Evolutionary conservation across 2,888 invertebrate genomes (phyloP), one percentile per base, ranked within the genome.

Genomic region (Zeuzera pyrina): DNA sequence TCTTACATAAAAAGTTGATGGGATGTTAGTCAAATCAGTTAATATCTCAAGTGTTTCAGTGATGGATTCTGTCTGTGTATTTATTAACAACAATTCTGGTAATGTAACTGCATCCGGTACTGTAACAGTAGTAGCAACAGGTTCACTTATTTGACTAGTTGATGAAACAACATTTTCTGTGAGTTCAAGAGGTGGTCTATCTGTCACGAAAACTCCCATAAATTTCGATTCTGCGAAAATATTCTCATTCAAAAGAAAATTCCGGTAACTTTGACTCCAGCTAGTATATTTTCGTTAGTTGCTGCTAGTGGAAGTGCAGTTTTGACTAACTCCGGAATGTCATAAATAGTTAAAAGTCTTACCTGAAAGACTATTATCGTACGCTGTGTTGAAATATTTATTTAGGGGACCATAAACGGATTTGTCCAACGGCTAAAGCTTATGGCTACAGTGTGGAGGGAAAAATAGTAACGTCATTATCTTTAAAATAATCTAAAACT

Each of bases 311-410:
- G 24, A 37, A 35, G 15, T 34, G 33, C 29, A 8, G 28, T 15
- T 28, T 31, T 36, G 12, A 37, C 26, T 27, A 37, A 31, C 12
- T 37, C 24, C 21, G 30, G 30, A 12, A 36, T 32, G 11, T 38
- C 36, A 28, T 38, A 38, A 33, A 43, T 43, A 14, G 37, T 40
- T n/a, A 24, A 39, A 34, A 12, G 36, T 43, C 36, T 42, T 42
- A 32, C 38, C 38, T 14, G 43, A 39, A 28, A 41, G 24, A 22
- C 41, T 41, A 31, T 33, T 36, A 35, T 43, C 36, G 26, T 29
- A 25, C 22, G 41, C 31, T 21, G 31, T 32, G 7, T 4, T 22
- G 23, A 10, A 35, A 41, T 26, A 29, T 26, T 30, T 29, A 29
- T 33, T 36, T 36, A 39, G 30, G 12, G 39, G 39, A 7, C 36